These are phyloP conservation scores for Glaucidium brasilianum DNA, from an alignment of 2,113 vertebrate genomes.

Conservation along the genomic window DNA sequence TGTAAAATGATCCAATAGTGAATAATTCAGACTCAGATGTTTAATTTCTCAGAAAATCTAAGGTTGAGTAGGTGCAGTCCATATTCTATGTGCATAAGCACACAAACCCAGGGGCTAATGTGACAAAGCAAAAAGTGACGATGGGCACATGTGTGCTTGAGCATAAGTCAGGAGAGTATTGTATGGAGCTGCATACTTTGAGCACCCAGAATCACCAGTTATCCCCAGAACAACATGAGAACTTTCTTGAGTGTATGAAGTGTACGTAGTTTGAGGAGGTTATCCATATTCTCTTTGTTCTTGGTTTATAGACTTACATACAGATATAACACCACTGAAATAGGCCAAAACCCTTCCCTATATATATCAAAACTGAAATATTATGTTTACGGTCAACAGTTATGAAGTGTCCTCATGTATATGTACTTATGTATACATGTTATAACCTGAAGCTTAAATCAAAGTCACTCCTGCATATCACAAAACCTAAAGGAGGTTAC, in stretches of 20 bases:
- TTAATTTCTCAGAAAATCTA: background rate
- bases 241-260: background rate
- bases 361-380: background rate
- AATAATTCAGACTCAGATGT: background rate
- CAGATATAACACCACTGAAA: background rate
- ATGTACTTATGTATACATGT: background rate
- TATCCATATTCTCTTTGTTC: background rate
- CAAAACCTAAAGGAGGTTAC: background rate
- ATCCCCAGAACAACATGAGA: background rate
- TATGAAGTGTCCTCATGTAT: background rate
- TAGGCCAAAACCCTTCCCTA: background rate
- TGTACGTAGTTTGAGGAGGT: background rate
- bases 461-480: background rate
- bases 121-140: background rate
- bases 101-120: background rate
- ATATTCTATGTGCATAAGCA: background rate
- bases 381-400: background rate
- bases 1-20: background rate
- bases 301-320: background rate
- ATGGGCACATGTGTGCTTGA: background rate
- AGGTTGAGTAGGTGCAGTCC: background rate
- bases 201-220: background rate
- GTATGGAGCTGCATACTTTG: rapidly evolving
- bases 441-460: background rate
- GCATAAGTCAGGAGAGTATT: background rate